These are phyloP conservation scores for Tortricodes alternella DNA, from an alignment of 2,888 invertebrate species.

Conservation along the genomic window DNA sequence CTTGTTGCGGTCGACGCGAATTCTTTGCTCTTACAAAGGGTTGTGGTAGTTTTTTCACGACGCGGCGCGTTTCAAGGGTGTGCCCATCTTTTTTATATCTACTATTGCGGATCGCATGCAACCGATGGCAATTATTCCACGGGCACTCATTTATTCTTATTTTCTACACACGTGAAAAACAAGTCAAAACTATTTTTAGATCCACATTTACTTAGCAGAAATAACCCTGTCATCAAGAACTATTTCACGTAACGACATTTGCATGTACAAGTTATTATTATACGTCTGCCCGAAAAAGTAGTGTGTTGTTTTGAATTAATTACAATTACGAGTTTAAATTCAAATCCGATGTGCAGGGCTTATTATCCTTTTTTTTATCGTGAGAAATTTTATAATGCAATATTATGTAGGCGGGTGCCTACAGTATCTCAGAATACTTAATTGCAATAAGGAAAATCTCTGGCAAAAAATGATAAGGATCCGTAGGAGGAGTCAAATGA, in stretches of 20 bases:
- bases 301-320: too few species aligned
- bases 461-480: conserved; percentile 7
- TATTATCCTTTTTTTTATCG: neutral
- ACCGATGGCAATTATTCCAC: conserved; percentile 51
- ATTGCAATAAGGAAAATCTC: conserved; percentile 10
- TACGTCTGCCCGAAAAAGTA: too few species aligned
- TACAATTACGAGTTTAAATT: neutral
- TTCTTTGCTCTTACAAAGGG: conserved; percentile 76
- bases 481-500: conserved; percentile 3
- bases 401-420: neutral
- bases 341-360: neutral
- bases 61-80: conserved; percentile 55
- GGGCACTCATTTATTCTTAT: conserved; percentile 50
- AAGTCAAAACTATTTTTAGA: conserved; percentile 30
- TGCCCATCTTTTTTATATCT: conserved; percentile 52
- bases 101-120: conserved; percentile 53
- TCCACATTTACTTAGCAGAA: neutral
- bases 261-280: too few species aligned
- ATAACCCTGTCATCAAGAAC: neutral
- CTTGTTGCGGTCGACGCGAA: conserved; percentile 78
- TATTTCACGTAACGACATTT: neutral
- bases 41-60: conserved; percentile 70
- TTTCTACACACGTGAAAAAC: conserved; percentile 34
- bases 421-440: neutral
- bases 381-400: neutral